Percentiles rank a stretch among this genome's conserved stretches.
phyloP scores from a whole-genome alignment of 2,888 invertebrate species.

The Cancer borealis region DNA sequence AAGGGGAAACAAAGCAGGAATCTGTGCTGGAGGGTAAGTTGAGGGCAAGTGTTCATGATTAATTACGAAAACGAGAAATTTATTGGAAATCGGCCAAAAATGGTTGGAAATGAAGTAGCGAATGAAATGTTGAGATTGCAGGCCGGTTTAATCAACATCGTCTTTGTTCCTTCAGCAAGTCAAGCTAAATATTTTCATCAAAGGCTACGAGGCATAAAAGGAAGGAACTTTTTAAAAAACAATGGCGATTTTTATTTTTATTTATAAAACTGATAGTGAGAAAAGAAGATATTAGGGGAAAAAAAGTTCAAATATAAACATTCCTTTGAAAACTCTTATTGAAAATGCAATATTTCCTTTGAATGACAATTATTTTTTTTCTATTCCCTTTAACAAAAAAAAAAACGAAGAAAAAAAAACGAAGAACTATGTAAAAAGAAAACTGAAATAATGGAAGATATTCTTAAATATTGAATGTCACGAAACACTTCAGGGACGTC shows the following conservation, averaged over 20 bases:
- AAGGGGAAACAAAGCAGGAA: background rate
- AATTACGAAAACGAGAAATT: constrained; percentile 37
- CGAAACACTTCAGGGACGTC: too few species aligned
- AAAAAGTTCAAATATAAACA: background rate
- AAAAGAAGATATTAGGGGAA: background rate
- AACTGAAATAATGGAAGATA: background rate
- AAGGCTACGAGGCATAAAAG: background rate
- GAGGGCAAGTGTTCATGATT: constrained; percentile 22
- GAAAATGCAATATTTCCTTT: constrained; percentile 17
- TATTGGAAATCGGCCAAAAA: constrained; percentile 37
- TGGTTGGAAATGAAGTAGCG: constrained; percentile 35
- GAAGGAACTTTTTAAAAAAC: constrained; percentile 12
- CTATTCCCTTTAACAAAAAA: background rate
- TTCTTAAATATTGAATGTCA: too few species aligned
- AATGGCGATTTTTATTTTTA: background rate
- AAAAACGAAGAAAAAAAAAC: background rate
- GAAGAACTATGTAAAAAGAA: background rate
- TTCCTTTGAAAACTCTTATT: background rate
- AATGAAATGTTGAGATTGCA: constrained; percentile 33
- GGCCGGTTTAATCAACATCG: constrained; percentile 24
- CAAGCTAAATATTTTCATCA: constrained; percentile 24
- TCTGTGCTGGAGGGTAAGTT: constrained; percentile 5
- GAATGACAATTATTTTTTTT: background rate
- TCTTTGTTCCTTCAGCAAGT: constrained; percentile 2
- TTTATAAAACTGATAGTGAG: background rate